Base-by-base conservation (phyloP, 2,888 invertebrate species). In the Ennomos fuscantarius region DNA sequence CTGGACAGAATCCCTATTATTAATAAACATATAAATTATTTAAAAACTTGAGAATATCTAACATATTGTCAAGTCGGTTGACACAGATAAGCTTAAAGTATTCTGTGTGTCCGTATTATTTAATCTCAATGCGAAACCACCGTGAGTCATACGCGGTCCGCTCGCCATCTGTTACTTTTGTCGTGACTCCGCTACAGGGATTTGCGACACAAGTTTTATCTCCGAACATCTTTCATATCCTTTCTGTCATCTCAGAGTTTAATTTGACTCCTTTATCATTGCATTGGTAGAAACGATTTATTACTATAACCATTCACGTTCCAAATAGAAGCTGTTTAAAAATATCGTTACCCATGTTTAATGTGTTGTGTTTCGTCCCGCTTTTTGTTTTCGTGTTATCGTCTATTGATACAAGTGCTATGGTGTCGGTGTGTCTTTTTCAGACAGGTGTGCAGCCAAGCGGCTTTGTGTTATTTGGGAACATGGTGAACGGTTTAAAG, bases 121-220 rank as follows among this genome's bases (percentile, higher is more conserved):
- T 66, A 67, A 65, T 55, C 53, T 60, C 63, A 46, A 52, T 47
- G 56, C 65, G 55, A 65, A 60, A 73, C 70, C 71, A 73, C 57
- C 40, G 61, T 85, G 85, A 82, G 72, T 86, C 87, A 87, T 72
- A 61, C 68, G 65, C 69, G 72, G 71, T 73, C 68, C 68, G 67
- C 64, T 70, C 72, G 70, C 86, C 87, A 87, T 86, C 82, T 87
- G 87, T 81, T 82, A 74, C 70, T 73, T n/a, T 69, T 73, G 78
- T 79, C 78, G 77, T 75, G 72, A 77, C 72, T 69, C 10, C 55
- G 41, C 34, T 56, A 58, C 69, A 73, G 70, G 73, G 75, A 62
- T 72, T 69, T 60, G 44, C 47, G 42, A 55, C 56, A 53, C 51
- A 24, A 24, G 24, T 24, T 6, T 45, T 63, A 59, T 63, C 55